These are phyloP conservation scores for Cyrtodaria siliqua DNA, from an alignment of 2,888 invertebrate species.

Conservation along the genomic window DNA sequence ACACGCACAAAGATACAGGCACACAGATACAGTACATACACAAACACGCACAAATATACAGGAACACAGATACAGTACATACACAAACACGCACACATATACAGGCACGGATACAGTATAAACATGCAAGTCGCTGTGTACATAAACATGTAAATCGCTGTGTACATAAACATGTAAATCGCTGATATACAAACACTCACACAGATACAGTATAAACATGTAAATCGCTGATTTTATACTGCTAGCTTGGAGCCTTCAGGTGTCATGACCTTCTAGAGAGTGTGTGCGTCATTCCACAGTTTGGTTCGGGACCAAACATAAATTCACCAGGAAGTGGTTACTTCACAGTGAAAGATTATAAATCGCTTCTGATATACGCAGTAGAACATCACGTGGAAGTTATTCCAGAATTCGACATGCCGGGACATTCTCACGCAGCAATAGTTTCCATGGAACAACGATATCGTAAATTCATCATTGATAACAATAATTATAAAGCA, in stretches of 20 bases:
- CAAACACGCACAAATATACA: too few relatives aligned
- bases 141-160: too few relatives aligned
- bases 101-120: too few relatives aligned
- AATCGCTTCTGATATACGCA: constrained; percentile 79
- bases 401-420: constrained; percentile 84
- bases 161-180: too few relatives aligned
- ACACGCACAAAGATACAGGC: too few relatives aligned
- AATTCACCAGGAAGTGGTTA: constrained; percentile 71
- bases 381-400: constrained; percentile 77
- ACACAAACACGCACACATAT: too few relatives aligned
- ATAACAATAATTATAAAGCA: constrained; percentile 55
- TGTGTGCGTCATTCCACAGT: constrained; percentile 73
- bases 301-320: constrained; percentile 73
- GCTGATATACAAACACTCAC: too few relatives aligned
- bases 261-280: constrained; percentile 72
- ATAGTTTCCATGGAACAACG: constrained; percentile 80
- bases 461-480: constrained; percentile 47
- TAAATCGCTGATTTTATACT: too few relatives aligned
- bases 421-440: constrained; percentile 82
- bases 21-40: too few relatives aligned
- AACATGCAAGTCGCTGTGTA: too few relatives aligned
- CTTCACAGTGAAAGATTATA: constrained; percentile 71
- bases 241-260: constrained; percentile 68
- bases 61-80: too few relatives aligned
- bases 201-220: too few relatives aligned